These are phyloP conservation scores for Equus przewalskii DNA, from an alignment of 2,113 vertebrate species.

Conservation along the genomic window DNA sequence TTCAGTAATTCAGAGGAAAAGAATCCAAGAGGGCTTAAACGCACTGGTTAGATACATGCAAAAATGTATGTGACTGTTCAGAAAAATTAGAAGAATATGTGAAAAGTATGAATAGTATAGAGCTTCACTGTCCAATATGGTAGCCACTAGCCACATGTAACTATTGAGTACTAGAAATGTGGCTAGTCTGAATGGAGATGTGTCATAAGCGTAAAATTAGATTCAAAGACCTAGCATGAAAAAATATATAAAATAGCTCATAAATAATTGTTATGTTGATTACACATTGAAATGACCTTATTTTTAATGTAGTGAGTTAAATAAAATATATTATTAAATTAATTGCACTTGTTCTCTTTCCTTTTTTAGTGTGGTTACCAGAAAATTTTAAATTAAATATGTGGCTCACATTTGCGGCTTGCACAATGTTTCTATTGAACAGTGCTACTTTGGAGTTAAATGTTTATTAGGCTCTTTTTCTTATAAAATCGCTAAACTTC, in stretches of 20 bases:
- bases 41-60: neutral
- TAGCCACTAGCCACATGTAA: no score
- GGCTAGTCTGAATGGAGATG: neutral
- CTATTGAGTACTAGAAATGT: neutral
- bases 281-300: neutral
- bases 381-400: neutral
- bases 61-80: neutral
- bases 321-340: slow-evolving; percentile 5
- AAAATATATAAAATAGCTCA: neutral
- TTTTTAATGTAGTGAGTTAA: slow-evolving; percentile 17
- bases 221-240: neutral
- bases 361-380: neutral
- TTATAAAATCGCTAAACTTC: neutral
- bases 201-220: neutral
- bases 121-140: neutral
- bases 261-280: neutral
- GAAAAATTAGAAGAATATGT: neutral
- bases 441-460: neutral
- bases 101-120: neutral
- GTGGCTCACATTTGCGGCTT: neutral
- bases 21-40: neutral
- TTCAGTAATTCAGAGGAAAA: neutral
- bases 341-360: neutral
- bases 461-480: neutral
- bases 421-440: neutral